phyloP scores from a whole-genome alignment of 2,113 vertebrate species.

The Steatornis caripensis region DNA sequence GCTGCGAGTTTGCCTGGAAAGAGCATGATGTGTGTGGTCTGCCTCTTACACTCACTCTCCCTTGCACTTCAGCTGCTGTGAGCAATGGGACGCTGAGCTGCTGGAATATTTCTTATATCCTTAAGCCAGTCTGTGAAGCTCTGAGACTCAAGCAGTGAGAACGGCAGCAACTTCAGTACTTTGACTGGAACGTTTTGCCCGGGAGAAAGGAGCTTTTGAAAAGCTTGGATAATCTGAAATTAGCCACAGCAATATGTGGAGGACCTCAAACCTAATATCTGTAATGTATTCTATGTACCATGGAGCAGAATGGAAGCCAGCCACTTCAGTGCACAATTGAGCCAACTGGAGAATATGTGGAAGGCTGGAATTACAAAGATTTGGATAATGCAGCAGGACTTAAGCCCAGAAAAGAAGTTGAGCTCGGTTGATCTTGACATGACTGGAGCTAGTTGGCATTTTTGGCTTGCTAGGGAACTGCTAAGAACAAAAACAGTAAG shows the following conservation, averaged over 20 bases:
- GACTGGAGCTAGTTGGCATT: not conserved
- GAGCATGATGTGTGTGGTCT: not conserved
- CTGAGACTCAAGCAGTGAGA: not conserved
- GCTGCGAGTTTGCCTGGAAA: not conserved
- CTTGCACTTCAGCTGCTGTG: not conserved
- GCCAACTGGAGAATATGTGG: not conserved
- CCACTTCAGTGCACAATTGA: not conserved
- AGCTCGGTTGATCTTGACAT: not conserved
- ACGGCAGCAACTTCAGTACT: not conserved
- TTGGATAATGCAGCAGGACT: not conserved
- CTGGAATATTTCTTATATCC: not conserved
- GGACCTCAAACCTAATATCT: not conserved
- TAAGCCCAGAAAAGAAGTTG: not conserved
- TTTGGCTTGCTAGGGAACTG: not conserved
- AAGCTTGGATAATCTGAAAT: not conserved
- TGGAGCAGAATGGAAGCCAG: not conserved
- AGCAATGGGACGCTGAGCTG: rapidly evolving
- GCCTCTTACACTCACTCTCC: not conserved
- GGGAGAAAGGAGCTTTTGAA: not conserved
- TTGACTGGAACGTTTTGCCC: not conserved
- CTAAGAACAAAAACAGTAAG: not conserved
- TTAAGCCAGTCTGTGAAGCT: not conserved
- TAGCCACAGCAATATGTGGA: not conserved
- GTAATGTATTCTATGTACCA: not conserved
- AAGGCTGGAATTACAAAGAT: not conserved